A percentile compares a stretch with the other conserved stretches of the same genome.
phyloP scores from a whole-genome alignment of 1,140 invertebrate species.

The Dendrolimus kikuchii region DNA sequence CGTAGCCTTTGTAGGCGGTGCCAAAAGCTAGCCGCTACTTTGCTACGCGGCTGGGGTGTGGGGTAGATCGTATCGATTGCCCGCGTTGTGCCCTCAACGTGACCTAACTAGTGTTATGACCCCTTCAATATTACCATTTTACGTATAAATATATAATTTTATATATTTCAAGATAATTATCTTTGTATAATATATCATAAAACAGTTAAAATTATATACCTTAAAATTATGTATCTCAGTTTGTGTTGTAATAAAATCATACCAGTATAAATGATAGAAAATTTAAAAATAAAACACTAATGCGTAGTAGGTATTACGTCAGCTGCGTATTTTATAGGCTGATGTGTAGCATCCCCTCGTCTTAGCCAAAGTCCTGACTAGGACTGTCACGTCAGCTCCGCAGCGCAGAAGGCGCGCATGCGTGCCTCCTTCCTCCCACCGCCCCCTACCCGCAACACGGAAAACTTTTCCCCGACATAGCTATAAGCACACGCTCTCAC shows the following conservation, averaged over 20 bases:
- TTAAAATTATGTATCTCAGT: neutral
- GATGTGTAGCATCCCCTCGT: slow-evolving; percentile 24
- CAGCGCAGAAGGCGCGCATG: slow-evolving; percentile 48
- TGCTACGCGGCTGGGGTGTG: slow-evolving; percentile 24
- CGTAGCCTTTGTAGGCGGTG: slow-evolving; percentile 32
- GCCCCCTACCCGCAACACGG: slow-evolving; percentile 65
- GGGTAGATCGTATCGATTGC: slow-evolving; percentile 44
- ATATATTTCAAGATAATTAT: slow-evolving; percentile 3
- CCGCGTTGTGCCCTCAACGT: slow-evolving; percentile 24
- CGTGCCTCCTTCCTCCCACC: slow-evolving; percentile 38
- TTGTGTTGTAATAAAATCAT: too few species aligned
- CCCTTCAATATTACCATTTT: slow-evolving; percentile 7
- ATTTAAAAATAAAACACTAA: neutral
- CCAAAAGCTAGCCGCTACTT: slow-evolving; percentile 41
- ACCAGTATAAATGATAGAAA: too few species aligned
- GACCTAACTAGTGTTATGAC: slow-evolving; percentile 31
- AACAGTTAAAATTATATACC: slow-evolving; percentile 1
- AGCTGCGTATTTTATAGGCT: slow-evolving; percentile 24
- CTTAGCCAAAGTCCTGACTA: slow-evolving; percentile 36
- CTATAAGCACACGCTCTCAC: slow-evolving; percentile 59
- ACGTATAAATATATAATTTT: slow-evolving; percentile 1
- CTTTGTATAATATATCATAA: neutral
- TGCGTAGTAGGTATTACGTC: slow-evolving; percentile 22
- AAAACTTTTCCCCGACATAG: slow-evolving; percentile 71
- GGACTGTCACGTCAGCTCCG: slow-evolving; percentile 60